phyloP scores from a whole-genome alignment of 2,888 invertebrate species.

The Hylaea fasciaria region DNA sequence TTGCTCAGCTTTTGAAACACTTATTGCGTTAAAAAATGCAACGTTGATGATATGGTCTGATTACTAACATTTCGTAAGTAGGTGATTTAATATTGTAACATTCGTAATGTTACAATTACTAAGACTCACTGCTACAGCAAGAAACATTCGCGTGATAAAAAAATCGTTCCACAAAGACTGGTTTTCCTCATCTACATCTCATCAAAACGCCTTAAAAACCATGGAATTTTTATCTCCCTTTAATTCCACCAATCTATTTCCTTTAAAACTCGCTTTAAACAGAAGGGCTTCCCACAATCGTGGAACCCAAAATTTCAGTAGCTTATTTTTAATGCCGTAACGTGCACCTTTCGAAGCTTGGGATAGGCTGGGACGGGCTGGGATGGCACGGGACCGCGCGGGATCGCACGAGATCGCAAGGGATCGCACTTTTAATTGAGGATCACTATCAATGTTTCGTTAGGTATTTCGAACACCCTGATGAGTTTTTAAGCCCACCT shows the following conservation, averaged over 20 bases:
- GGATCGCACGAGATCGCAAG: constrained; percentile 50
- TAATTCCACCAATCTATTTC: constrained; percentile 13
- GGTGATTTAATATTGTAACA: too few species aligned
- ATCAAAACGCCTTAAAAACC: constrained; percentile 1
- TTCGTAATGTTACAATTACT: too few species aligned
- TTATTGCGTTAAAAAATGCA: too few species aligned
- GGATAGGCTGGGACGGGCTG: constrained; percentile 43
- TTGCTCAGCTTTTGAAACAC: too few species aligned
- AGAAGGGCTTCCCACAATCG: constrained; percentile 20
- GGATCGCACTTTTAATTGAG: constrained; percentile 57
- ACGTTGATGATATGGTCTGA: too few species aligned
- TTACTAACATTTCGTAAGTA: too few species aligned
- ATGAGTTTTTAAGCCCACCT: constrained; percentile 58
- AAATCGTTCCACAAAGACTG: not conserved
- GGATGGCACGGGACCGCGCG: constrained; percentile 50
- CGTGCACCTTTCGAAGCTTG: constrained; percentile 42
- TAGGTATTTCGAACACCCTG: constrained; percentile 52
- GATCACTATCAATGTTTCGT: constrained; percentile 54
- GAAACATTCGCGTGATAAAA: too few species aligned
- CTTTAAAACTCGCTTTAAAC: constrained; percentile 27
- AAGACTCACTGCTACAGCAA: too few species aligned
- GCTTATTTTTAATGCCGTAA: constrained; percentile 50
- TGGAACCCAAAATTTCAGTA: constrained; percentile 39
- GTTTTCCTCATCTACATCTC: constrained; percentile 1
- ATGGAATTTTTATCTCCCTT: not conserved